A percentile compares a stretch with the other conserved stretches of the same genome.
Evolutionary conservation across 2,797 vertebrate genomes (phyloP).

Genomic region (Ispidina picta): DNA sequence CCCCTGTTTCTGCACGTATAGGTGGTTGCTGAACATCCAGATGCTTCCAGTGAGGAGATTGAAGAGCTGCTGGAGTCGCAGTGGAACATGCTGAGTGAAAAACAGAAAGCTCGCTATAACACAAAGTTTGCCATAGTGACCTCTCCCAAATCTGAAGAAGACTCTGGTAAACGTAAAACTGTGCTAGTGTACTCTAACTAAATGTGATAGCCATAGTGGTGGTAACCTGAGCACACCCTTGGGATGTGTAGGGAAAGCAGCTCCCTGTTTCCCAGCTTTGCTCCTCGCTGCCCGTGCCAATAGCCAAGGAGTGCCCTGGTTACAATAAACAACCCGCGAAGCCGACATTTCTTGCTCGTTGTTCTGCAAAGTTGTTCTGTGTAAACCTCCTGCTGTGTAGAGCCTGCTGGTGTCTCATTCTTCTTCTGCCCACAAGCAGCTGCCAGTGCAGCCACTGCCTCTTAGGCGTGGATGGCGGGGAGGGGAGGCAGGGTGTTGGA

Average conservation of each 20-base stretch:
- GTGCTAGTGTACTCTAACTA: constrained; percentile 69
- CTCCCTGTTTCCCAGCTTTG: constrained; percentile 60
- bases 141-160: constrained; percentile 75
- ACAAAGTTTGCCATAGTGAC: constrained; percentile 84
- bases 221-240: constrained; percentile 55
- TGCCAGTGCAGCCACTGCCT: constrained; percentile 34
- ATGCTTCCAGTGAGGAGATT: constrained; percentile 82
- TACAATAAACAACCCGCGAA: constrained; percentile 50
- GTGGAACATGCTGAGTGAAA: constrained; percentile 86
- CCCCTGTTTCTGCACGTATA: constrained; percentile 60
- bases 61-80: constrained; percentile 83
- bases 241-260: constrained; percentile 43
- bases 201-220: constrained; percentile 48
- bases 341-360: constrained; percentile 63
- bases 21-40: constrained; percentile 83
- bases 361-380: constrained; percentile 62
- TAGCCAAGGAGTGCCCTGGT: constrained; percentile 50
- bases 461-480: constrained; percentile 14
- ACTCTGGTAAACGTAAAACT: constrained; percentile 82
- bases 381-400: constrained; percentile 69
- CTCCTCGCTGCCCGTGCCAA: constrained; percentile 57
- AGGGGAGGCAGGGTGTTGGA: neutral
- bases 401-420: constrained; percentile 63
- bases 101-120: constrained; percentile 83
- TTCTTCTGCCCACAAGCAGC: constrained; percentile 67